Evolutionary conservation across 2,888 invertebrate species (phyloP).

Genomic region (Chrysolina oricalcia): DNA sequence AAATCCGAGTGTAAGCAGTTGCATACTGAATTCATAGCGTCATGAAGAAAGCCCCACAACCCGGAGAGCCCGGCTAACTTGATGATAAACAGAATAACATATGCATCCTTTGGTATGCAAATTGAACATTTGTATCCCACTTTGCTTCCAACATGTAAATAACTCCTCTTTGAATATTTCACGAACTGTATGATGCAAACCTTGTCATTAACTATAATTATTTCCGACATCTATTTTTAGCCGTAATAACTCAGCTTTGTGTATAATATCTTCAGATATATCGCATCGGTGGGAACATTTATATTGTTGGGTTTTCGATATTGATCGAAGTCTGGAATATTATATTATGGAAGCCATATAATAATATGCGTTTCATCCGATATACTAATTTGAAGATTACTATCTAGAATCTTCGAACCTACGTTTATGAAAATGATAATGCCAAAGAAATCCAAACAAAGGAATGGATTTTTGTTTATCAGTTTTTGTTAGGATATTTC

Average conservation of each 20-base stretch:
- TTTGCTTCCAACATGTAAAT: slow-evolving; percentile 30
- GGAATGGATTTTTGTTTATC: no score
- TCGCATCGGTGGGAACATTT: neutral
- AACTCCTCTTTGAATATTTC: slow-evolving; percentile 30
- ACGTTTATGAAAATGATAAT: no score
- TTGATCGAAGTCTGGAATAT: neutral
- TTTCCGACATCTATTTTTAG: slow-evolving; percentile 17
- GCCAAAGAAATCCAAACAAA: no score
- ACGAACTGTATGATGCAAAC: slow-evolving; percentile 11
- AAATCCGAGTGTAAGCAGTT: slow-evolving; percentile 1
- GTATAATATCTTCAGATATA: slow-evolving; percentile 7
- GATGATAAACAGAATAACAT: slow-evolving; percentile 28
- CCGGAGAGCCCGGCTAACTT: slow-evolving; percentile 10
- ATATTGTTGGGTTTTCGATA: neutral
- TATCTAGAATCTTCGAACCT: no score
- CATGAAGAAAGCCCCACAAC: neutral
- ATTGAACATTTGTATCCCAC: slow-evolving; percentile 29
- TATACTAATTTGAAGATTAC: no score
- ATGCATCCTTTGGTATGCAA: slow-evolving; percentile 34
- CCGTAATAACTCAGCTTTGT: slow-evolving; percentile 1
- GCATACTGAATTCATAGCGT: slow-evolving; percentile 5
- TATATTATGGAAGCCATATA: no score
- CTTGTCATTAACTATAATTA: slow-evolving; percentile 19
- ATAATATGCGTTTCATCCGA: no score
- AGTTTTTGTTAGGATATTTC: no score